Conservation (phyloP, 2,888 invertebrate species). For the Trypoxylon attenuatum region DNA sequence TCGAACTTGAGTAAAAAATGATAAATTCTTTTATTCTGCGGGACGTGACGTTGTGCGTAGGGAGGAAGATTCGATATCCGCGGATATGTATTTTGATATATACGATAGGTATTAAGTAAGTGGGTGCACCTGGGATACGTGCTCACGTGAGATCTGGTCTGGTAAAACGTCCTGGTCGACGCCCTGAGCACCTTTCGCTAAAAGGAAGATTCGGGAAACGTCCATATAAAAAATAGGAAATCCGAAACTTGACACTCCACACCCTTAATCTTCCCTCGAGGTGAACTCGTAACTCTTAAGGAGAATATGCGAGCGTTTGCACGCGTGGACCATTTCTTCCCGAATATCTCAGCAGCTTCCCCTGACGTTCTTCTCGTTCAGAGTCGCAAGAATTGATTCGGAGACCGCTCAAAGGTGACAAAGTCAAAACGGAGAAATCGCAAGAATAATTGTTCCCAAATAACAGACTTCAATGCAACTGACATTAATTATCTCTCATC, state of each 20-base stretch:
- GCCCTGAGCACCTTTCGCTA: background rate
- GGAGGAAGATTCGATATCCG: constrained; percentile 6
- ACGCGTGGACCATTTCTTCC: constrained; percentile 28
- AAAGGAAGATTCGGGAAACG: background rate
- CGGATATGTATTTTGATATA: constrained; percentile 39
- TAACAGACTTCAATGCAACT: constrained; percentile 1
- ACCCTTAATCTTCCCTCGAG: background rate
- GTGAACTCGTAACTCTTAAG: background rate
- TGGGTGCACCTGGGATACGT: background rate
- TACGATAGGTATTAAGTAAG: background rate
- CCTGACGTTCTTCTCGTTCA: no score
- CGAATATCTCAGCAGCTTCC: no score
- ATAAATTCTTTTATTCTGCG: background rate
- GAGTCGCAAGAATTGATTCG: no score
- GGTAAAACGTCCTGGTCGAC: background rate
- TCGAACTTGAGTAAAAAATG: constrained; percentile 30
- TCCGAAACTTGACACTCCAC: background rate
- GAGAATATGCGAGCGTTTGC: constrained; percentile 25
- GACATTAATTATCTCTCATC: no score
- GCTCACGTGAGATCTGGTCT: background rate
- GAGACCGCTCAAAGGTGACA: no score
- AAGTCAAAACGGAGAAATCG: constrained; percentile 6
- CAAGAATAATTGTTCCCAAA: constrained; percentile 31
- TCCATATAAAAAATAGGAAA: background rate
- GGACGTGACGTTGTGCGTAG: constrained; percentile 28